phyloP scores from a whole-genome alignment of 1,140 invertebrate genomes.

The Psix sp. region DNA sequence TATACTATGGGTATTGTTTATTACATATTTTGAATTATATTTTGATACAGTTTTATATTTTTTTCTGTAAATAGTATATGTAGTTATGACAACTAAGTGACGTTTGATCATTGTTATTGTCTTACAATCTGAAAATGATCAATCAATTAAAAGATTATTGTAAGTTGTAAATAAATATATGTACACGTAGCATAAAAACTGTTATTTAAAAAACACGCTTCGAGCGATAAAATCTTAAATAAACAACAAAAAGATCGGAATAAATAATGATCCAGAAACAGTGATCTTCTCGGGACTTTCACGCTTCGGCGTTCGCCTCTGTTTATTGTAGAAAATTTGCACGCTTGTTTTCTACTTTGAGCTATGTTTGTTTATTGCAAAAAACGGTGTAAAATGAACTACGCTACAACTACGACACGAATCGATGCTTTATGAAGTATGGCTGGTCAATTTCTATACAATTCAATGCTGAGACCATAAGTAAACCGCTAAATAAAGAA shows the following conservation, averaged over 20 bases:
- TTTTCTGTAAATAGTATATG: conserved; percentile 49
- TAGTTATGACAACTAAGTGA: conserved; percentile 36
- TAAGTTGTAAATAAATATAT: conserved; percentile 52
- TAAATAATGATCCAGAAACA: conserved; percentile 26
- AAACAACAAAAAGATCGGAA: conserved; percentile 31
- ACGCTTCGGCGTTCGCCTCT: conserved; percentile 7
- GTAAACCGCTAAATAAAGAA: too few relatives aligned
- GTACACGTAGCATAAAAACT: conserved; percentile 49
- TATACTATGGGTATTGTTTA: conserved; percentile 37
- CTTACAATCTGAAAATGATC: conserved; percentile 44
- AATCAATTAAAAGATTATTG: conserved; percentile 19
- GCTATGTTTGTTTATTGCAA: conserved; percentile 45
- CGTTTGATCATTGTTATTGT: conserved; percentile 49
- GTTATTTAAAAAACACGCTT: conserved; percentile 39
- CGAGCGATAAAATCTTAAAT: conserved; percentile 29
- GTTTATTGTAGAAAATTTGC: conserved; percentile 45
- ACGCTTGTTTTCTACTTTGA: conserved; percentile 35
- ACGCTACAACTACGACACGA: conserved; percentile 42
- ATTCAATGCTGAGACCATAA: too few relatives aligned
- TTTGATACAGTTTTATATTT: conserved; percentile 48
- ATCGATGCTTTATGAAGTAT: conserved; percentile 32
- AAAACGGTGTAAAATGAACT: conserved; percentile 55
- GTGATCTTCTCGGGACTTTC: conserved; percentile 2
- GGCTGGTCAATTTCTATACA: conserved; percentile 43
- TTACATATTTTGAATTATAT: conserved; percentile 43